These are phyloP conservation scores for Syngnathus typhle DNA, from an alignment of 2,113 vertebrate genomes.

Conservation along the genomic window DNA sequence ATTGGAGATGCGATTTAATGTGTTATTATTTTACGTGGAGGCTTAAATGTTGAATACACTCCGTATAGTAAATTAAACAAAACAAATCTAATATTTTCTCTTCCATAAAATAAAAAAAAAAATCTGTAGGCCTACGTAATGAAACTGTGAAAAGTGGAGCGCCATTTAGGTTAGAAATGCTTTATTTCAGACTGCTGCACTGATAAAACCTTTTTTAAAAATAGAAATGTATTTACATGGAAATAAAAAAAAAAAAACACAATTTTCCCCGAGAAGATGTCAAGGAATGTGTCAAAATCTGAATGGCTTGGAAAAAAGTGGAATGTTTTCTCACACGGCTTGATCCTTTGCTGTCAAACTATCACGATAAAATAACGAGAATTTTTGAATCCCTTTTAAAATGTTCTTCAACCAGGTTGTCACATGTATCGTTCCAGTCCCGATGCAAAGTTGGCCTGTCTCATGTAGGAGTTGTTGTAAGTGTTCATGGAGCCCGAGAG, in stretches of 20 bases:
- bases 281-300: slow-evolving; percentile 50
- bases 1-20: not conserved
- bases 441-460: slow-evolving; percentile 78
- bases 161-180: slow-evolving; percentile 28
- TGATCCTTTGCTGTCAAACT: slow-evolving; percentile 14
- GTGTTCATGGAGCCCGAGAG: slow-evolving; percentile 72
- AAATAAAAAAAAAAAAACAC: slow-evolving; percentile 12
- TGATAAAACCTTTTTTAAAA: slow-evolving; percentile 21
- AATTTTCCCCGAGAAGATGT: slow-evolving; percentile 19
- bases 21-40: not conserved
- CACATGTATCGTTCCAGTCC: slow-evolving; percentile 90
- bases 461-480: slow-evolving; percentile 80
- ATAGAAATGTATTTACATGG: slow-evolving; percentile 43
- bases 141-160: not conserved
- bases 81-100: not conserved
- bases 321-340: slow-evolving; percentile 47
- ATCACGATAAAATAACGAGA: not conserved
- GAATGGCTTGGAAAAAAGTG: slow-evolving; percentile 47
- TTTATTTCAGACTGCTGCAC: slow-evolving; percentile 40
- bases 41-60: not conserved
- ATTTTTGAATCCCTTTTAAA: not conserved
- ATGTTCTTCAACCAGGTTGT: not conserved
- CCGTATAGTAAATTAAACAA: too few relatives aligned
- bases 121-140: not conserved
- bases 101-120: not conserved